A percentile compares a stretch with the other conserved stretches of the same genome.
Evolutionary conservation across 2,888 invertebrate species (phyloP).

Genomic region (Tetropium fuscum): DNA sequence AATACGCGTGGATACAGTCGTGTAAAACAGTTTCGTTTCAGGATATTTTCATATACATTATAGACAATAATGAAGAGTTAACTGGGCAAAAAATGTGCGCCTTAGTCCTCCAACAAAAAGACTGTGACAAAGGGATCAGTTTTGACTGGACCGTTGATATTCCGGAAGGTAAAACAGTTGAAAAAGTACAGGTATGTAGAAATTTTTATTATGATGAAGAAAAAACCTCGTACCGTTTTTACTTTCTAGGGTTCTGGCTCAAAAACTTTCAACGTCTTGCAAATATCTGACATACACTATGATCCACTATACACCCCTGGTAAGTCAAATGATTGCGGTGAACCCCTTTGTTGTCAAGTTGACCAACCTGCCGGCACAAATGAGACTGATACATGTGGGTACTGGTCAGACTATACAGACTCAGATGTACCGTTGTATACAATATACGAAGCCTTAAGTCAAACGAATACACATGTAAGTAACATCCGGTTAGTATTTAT

Average conservation of each 20-base stretch:
- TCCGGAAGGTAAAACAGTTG: constrained; percentile 21
- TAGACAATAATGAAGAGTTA: constrained; percentile 22
- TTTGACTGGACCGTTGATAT: constrained; percentile 44
- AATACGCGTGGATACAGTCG: no score
- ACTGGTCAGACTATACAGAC: constrained; percentile 83
- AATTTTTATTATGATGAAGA: no score
- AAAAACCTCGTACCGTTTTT: background rate
- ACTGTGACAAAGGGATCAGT: constrained; percentile 29
- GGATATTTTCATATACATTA: constrained; percentile 39
- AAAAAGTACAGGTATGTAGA: constrained; percentile 27
- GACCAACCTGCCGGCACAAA: constrained; percentile 67
- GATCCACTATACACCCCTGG: constrained; percentile 80
- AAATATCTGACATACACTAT: constrained; percentile 83
- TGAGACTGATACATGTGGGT: constrained; percentile 71
- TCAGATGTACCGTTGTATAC: constrained; percentile 78
- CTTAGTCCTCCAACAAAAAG: constrained; percentile 34
- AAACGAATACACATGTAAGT: background rate
- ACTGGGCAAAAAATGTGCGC: constrained; percentile 38
- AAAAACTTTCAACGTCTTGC: constrained; percentile 66
- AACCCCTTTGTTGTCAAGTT: constrained; percentile 83
- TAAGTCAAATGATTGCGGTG: constrained; percentile 77
- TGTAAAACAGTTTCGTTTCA: constrained; percentile 63
- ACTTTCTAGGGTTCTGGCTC: constrained; percentile 23
- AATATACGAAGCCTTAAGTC: background rate
- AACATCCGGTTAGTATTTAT: no score